phyloP scores from a whole-genome alignment of 2,797 vertebrate species.

The Epinephelus malabaricus region DNA sequence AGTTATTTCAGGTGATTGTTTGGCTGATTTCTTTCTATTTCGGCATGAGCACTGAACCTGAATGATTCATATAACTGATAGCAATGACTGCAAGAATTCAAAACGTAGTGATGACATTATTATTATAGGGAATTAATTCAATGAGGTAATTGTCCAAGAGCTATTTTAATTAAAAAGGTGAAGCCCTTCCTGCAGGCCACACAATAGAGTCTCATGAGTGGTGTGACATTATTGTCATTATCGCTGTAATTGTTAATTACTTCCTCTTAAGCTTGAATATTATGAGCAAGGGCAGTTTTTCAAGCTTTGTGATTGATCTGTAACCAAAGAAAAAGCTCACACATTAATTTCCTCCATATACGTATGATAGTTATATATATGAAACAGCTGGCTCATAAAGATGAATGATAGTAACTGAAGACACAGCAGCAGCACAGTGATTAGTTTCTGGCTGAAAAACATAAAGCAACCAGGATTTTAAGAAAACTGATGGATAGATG shows the following conservation, averaged over 20 bases:
- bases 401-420: background rate
- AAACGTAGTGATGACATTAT: background rate
- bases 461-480: background rate
- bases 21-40: background rate
- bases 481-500: background rate
- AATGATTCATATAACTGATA: background rate
- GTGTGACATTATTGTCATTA: background rate
- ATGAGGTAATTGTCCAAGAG: background rate
- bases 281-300: background rate
- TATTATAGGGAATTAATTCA: background rate
- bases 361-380: background rate
- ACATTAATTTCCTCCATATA: background rate
- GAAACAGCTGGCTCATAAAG: background rate
- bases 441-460: background rate
- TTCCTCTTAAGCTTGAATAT: background rate
- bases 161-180: background rate
- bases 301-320: background rate
- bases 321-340: no score
- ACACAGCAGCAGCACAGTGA: background rate
- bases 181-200: background rate
- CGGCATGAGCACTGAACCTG: background rate
- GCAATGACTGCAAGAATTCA: background rate
- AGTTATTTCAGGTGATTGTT: background rate
- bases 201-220: conserved; percentile 1
- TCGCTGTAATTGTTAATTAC: background rate